These are phyloP conservation scores for Haemorhous mexicanus DNA, from an alignment of 2,113 vertebrate species.

Conservation along the genomic window DNA sequence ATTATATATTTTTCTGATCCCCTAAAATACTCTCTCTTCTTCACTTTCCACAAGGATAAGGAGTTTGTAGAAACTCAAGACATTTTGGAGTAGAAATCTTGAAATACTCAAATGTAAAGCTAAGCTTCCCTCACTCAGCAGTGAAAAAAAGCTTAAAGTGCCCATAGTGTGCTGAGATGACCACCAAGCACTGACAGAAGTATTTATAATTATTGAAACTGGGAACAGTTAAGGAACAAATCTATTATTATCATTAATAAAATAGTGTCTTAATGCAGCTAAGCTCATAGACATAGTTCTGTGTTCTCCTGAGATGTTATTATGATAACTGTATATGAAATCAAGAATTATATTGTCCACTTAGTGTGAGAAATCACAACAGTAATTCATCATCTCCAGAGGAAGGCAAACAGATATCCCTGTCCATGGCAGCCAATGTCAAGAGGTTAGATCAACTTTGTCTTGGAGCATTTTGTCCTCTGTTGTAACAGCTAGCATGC, in stretches of 20 bases:
- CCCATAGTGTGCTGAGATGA: neutral
- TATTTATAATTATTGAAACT: neutral
- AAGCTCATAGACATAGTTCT: neutral
- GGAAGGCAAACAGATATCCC: neutral
- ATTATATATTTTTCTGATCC: neutral
- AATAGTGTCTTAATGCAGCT: neutral
- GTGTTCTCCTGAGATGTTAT: neutral
- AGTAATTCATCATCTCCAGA: neutral
- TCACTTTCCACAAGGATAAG: neutral
- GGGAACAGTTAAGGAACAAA: neutral
- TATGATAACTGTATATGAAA: neutral
- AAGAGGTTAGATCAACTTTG: neutral
- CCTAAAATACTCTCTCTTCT: neutral
- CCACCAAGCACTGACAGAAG: neutral
- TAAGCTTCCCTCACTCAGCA: neutral
- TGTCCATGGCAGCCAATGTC: neutral
- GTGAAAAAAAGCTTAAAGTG: neutral
- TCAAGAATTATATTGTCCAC: neutral
- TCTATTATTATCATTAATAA: neutral
- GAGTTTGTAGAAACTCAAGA: neutral
- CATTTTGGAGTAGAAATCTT: neutral
- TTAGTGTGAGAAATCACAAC: neutral
- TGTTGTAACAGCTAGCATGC: neutral
- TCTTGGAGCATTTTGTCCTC: neutral
- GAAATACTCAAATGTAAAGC: neutral